Evolutionary conservation across 2,888 invertebrate species (phyloP).

Genomic region (Drosophila lacicola): DNA sequence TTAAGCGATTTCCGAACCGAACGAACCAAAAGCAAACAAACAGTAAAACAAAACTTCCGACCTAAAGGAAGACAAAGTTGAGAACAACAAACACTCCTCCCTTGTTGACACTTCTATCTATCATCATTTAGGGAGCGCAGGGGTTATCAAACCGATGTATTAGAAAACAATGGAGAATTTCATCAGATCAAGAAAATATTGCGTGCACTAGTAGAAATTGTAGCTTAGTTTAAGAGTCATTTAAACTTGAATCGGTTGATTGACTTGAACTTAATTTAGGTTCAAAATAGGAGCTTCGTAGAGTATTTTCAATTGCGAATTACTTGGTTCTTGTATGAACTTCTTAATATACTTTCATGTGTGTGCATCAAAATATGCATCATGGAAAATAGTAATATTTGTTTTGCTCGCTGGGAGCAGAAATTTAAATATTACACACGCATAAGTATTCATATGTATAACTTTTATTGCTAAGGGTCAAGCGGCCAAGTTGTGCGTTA

Average conservation of each 20-base stretch:
- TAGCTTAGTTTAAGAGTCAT: too few species aligned
- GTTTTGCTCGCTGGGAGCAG: background rate
- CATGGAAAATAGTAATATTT: background rate
- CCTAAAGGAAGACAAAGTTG: background rate
- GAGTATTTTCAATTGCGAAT: too few species aligned
- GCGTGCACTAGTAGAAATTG: conserved; percentile 10
- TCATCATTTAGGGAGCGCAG: conserved; percentile 9
- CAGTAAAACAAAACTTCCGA: background rate
- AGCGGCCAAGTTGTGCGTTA: conserved; percentile 2
- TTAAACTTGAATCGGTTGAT: too few species aligned
- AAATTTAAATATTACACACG: background rate
- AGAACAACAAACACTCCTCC: conserved; percentile 18
- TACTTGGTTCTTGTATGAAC: too few species aligned
- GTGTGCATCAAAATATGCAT: too few species aligned
- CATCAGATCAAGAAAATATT: conserved; percentile 21
- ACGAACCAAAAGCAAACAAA: conserved; percentile 15
- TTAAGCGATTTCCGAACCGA: conserved; percentile 49
- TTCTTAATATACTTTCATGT: too few species aligned
- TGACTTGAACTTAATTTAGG: too few species aligned
- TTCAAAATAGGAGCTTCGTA: too few species aligned
- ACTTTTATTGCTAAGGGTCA: conserved; percentile 8
- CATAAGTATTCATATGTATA: background rate
- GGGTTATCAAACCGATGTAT: conserved; percentile 12
- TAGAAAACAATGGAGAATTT: conserved; percentile 21
- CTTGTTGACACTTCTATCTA: conserved; percentile 14